Evolutionary conservation across 2,888 invertebrate species (phyloP), one percentile per base, ranked within the genome.

Genomic region (Lasioglossum villosulum): DNA sequence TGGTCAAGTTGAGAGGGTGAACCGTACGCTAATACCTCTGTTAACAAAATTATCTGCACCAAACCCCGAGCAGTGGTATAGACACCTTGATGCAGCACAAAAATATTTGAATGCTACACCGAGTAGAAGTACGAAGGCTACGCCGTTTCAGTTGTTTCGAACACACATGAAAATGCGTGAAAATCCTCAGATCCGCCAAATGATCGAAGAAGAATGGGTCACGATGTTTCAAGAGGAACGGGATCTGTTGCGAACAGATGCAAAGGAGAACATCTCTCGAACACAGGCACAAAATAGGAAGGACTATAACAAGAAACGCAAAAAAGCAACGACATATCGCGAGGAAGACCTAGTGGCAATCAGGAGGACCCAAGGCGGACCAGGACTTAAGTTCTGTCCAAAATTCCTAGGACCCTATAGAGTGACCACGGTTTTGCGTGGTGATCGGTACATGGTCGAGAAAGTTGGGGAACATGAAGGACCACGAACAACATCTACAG

Each of bases 151-250:
- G 3, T 19, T 73, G 14, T 66, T 75, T 16, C 63, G 75, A 16
- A 63, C 42, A 10, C 75, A 42, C 19, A 37, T 37, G 19, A 63
- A 30, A 66, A 75, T 75, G 16, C 63, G 63, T 5, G 75, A 75
- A 23, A 42, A 75, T 30, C 75, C 30, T 8, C 12, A 14, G 23
- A 34, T 75, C 23, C 5, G 52, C 4, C 27, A 52, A 10, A 1
- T 77, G 23, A 52, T 77, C 34, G 77, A 77, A 34, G 52, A 39
- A 3, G 68, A 77, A 16, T 77, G 68, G 68, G n/a, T 34, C 4
- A 42, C 6, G 2, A 68, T 77, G 52, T 70, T 77, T n/a, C 23
- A 48, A 14, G 59, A 42, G n/a, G 66, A 76, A 1, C 68, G 68
- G 12, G 48, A 76, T 19, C 34, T 48, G 76, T 45, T 45, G 45